Base-by-base conservation (phyloP, 1,140 invertebrate genomes). In the Eciton burchellii region DNA sequence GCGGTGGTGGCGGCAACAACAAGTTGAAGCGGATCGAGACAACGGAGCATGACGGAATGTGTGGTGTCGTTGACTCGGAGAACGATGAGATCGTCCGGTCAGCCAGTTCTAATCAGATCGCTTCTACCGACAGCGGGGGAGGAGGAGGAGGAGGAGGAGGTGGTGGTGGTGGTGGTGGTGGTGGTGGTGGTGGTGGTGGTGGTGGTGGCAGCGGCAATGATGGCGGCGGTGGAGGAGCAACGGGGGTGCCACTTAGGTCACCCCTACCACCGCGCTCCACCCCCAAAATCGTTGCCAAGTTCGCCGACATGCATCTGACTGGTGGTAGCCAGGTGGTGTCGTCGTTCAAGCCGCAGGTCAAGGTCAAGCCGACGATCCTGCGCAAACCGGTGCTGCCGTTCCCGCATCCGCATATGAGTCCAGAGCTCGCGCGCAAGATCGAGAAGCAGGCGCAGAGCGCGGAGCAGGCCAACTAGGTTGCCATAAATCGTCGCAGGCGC, bases 291-390 rank as follows among this genome's bases (percentile, higher is more conserved):
- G 95, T 94, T 45, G 94, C 94, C 59, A 95, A 95, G 90, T 95
- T 95, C 87, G 95, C 95, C 0, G 95, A 95, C 76, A 94, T 96
- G 89, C 95, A 95, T 81, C 86, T 95, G 4, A 95, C 94, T 21
- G 93, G 93, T 26, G 94, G 94, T 83, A 95, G 91, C 83, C 91
- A 94, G 83, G 89, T 91, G 35, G 89, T 91, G 11, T 93, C 93
- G 60, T 94, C 96, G 63, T 95, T 96, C 65, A 97, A 97, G 89
- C 96, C 96, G 4, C 95, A 96, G 84, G 94, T 97, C 19, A 97
- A 97, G 87, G 95, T 95, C 16, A 97, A 97, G 91, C 97, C 97
- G 1, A 95, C 96, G 74, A 95, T 97, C 29, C 95, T 97, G 90
- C 95, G 95, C 54, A 97, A 97, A 91, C 96, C 96, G 9, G 93